Base-by-base conservation (phyloP, 2,113 vertebrate genomes). In the Pangasianodon gigas region DNA sequence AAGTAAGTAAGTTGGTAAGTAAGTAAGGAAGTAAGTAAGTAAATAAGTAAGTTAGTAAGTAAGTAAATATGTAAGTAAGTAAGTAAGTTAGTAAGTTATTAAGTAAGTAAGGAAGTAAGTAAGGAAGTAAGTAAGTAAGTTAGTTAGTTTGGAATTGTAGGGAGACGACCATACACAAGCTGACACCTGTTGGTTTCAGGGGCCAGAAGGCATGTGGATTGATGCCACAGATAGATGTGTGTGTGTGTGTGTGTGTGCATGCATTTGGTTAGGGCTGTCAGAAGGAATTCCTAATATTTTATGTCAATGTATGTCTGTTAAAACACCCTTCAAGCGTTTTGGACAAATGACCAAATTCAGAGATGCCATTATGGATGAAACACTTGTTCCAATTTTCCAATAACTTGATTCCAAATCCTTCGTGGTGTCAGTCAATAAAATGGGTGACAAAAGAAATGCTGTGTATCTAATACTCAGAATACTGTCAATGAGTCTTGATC, bases 101-200 rank as follows among this genome's bases (percentile, higher is more conserved):
- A 21, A 44, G 21, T 9, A 46, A 44, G 44, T 26, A 29, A 62
- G 16, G 0, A 44, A 51, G 48, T 3, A 32, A 32, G 32, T 9
- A 1, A 37, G 37, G 1, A 37, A 37, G 0, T 10, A 24, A 29
- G 62, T 4, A 13, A 32, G n/a, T 32, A 29, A 14, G n/a, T n/a
- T n/a, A n/a, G n/a, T n/a, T n/a, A n/a, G 4, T n/a, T n/a, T 84
- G 29, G 24, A 88, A 82, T 58, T 85, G 5, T n/a, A 21, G 79
- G 74, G 74, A 41, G 32, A 32, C 46, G 71, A 67, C 54, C 10
- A 29, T 48, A 82, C 75, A 85, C 91, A 91, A 88, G 91, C 83
- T 86, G 56, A n/a, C 91, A 89, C 92, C 92, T 92, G 90, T 74
- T 84, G 52, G 56, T 86, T 87, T 84, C 14, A 86, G 80, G 58